A percentile compares a stretch with the other conserved stretches of the same genome.
phyloP scores from a whole-genome alignment of 2,888 invertebrate species.

The Ormia ochracea region DNA sequence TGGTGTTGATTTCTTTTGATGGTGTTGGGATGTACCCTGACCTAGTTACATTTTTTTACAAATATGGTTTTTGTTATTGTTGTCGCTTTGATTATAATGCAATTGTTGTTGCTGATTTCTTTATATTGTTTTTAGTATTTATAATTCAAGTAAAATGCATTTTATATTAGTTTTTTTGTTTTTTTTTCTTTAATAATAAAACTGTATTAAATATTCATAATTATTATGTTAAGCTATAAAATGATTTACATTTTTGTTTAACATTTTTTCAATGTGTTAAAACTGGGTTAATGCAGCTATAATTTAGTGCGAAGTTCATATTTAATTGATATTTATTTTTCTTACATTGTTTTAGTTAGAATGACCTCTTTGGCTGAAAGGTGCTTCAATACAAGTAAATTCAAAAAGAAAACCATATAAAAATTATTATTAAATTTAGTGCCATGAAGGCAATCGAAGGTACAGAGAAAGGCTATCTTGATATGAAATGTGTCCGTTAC shows the following conservation, averaged over 20 bases:
- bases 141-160: slow-evolving; percentile 49
- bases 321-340: slow-evolving; percentile 9
- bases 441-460: background rate
- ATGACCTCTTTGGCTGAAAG: slow-evolving; percentile 6
- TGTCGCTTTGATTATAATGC: slow-evolving; percentile 63
- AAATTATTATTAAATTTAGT: background rate
- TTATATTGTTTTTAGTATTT: slow-evolving; percentile 31
- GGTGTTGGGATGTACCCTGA: slow-evolving; percentile 72
- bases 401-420: background rate
- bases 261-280: slow-evolving; percentile 8
- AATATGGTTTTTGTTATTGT: slow-evolving; percentile 33
- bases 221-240: slow-evolving; percentile 36
- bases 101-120: slow-evolving; percentile 47
- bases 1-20: slow-evolving; percentile 28
- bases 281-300: slow-evolving; percentile 32
- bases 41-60: slow-evolving; percentile 71
- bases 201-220: slow-evolving; percentile 42
- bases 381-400: background rate
- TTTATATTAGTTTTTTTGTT: slow-evolving; percentile 9
- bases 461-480: no score
- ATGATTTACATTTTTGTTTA: background rate
- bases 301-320: slow-evolving; percentile 30
- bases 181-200: slow-evolving; percentile 18
- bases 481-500: no score
- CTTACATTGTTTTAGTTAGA: slow-evolving; percentile 14